Conservation (phyloP, 2,888 invertebrate genomes). For the Sicus ferrugineus region DNA sequence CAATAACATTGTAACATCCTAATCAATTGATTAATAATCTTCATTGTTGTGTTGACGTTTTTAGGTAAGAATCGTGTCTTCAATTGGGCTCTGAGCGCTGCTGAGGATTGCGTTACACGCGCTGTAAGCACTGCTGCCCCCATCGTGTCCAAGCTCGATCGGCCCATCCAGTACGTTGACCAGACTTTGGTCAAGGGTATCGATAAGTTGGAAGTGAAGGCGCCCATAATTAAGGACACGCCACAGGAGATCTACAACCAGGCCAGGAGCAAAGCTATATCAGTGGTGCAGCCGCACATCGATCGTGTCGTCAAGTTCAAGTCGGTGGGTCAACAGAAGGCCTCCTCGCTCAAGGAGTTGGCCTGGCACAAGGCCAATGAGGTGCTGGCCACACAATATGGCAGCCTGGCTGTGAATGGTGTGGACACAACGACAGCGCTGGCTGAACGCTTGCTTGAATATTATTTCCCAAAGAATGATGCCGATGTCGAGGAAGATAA, state of each 20-base stretch:
- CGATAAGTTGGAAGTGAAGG: conserved; percentile 71
- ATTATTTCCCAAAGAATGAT: conserved; percentile 73
- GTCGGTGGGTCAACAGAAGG: conserved; percentile 67
- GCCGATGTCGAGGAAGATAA: conserved; percentile 68
- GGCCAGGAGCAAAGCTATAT: conserved; percentile 69
- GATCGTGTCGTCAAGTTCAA: conserved; percentile 61
- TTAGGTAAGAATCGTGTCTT: conserved; percentile 71
- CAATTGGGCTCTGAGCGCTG: conserved; percentile 75
- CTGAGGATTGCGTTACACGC: conserved; percentile 71
- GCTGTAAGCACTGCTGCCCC: conserved; percentile 71
- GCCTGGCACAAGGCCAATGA: conserved; percentile 79
- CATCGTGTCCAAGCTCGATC: conserved; percentile 68
- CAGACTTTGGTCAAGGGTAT: conserved; percentile 73
- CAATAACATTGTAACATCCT: too few species aligned
- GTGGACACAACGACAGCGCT: conserved; percentile 74
- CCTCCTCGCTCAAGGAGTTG: conserved; percentile 71
- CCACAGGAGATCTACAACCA: conserved; percentile 70
- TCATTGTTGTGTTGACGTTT: background rate
- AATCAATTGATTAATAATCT: too few species aligned
- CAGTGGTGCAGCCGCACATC: conserved; percentile 68
- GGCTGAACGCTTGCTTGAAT: conserved; percentile 78
- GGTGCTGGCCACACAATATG: conserved; percentile 74
- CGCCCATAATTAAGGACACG: conserved; percentile 74
- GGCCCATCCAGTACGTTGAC: conserved; percentile 70
- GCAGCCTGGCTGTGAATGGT: conserved; percentile 72